Evolutionary conservation across 2,797 vertebrate genomes (phyloP).

Genomic region (Manis javanica): DNA sequence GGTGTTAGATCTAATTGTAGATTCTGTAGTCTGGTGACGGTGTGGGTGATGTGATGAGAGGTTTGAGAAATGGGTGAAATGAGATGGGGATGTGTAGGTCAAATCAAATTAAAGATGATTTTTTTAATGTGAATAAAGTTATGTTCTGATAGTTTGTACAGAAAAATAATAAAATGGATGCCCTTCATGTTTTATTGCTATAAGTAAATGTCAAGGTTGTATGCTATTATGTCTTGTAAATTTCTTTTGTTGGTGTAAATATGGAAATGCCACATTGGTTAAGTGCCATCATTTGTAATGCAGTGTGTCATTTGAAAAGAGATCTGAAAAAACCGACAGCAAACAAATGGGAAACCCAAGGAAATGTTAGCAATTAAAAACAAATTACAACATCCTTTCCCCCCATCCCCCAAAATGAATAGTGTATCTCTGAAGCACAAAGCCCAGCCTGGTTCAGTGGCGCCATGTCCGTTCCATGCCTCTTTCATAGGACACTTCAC

Average conservation of each 20-base stretch:
- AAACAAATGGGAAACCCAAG: conserved; percentile 78
- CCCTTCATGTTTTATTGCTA: conserved; percentile 93
- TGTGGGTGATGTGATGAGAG: conserved; percentile 93
- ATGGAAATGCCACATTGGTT: conserved; percentile 93
- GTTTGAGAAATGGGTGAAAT: conserved; percentile 90
- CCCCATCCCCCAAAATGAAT: conserved; percentile 82
- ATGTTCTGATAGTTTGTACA: conserved; percentile 96
- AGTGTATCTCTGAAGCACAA: conserved; percentile 88
- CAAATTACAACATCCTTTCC: conserved; percentile 71
- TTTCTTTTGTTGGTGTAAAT: conserved; percentile 98
- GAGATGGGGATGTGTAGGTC: conserved; percentile 91
- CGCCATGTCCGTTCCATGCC: conserved; percentile 88
- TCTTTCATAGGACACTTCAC: conserved; percentile 89
- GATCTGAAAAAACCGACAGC: conserved; percentile 83
- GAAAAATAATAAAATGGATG: conserved; percentile 91
- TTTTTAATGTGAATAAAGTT: conserved; percentile 93
- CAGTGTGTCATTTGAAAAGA: conserved; percentile 93
- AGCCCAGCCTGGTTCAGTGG: conserved; percentile 80
- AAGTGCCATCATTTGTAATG: conserved; percentile 95
- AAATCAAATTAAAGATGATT: conserved; percentile 91
- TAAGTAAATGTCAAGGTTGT: conserved; percentile 95
- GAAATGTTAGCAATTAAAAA: conserved; percentile 80
- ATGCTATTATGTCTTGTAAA: conserved; percentile 96
- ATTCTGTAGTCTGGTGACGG: conserved; percentile 92
- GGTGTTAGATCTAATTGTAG: conserved; percentile 93